Conservation (phyloP, 2,113 vertebrate genomes). For the Podiceps cristatus region DNA sequence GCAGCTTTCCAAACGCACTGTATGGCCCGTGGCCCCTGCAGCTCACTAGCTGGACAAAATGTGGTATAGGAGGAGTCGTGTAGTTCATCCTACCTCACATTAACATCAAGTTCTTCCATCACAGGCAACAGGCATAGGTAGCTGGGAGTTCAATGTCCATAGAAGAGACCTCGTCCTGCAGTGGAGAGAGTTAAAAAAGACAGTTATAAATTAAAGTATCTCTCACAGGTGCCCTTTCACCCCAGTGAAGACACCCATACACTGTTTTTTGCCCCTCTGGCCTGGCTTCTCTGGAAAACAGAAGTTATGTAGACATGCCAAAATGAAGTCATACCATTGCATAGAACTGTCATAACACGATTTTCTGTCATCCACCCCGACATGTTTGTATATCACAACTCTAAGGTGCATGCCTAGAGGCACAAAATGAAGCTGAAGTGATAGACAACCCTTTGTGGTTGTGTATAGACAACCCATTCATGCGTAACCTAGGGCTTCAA, state of each 20-base stretch:
- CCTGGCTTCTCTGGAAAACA: neutral
- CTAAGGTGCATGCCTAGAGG: neutral
- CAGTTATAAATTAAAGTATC: neutral
- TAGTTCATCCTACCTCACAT: conserved; percentile 88
- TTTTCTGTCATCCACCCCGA: neutral
- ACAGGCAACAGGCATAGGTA: conserved; percentile 87
- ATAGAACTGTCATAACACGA: neutral
- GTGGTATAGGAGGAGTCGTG: accelerated
- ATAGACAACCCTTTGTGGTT: neutral
- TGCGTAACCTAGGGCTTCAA: neutral
- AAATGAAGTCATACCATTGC: neutral
- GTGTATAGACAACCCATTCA: neutral
- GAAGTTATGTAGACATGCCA: neutral
- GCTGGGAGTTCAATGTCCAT: conserved; percentile 85
- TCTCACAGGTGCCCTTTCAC: neutral
- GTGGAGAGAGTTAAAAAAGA: conserved; percentile 7
- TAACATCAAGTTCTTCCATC: conserved; percentile 93
- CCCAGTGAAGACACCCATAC: neutral
- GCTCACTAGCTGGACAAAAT: neutral
- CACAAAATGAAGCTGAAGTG: neutral
- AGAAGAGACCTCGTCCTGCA: conserved; percentile 75
- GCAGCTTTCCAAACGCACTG: neutral
- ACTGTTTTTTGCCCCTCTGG: neutral
- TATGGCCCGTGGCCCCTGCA: neutral
- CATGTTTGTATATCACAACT: neutral